Evolutionary conservation across 2,113 vertebrate species (phyloP), one percentile per base, ranked within the genome.

Genomic region (Ceyx melanurus): DNA sequence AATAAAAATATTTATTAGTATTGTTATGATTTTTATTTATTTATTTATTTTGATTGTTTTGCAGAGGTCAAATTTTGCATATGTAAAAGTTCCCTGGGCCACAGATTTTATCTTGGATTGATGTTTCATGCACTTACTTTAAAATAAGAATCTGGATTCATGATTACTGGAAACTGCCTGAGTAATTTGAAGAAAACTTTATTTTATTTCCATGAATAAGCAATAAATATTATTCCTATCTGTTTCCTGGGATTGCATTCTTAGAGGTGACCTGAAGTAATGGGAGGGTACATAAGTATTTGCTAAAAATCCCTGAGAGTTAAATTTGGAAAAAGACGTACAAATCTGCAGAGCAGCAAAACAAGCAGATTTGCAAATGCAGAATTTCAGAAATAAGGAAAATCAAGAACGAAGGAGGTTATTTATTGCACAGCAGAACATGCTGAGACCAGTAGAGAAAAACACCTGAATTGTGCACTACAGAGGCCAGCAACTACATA

Each of bases 321-420:
- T 93, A 84, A 75, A 78, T 80, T 82, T 89, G 48, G 71, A 74
- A 89, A 89, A 91, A 89, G 1, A 2, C 2, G 3, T 58, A 62
- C 18, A 75, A 87, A 85, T 75, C 67, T 94, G 71, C 42, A 95
- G 94, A 91, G 33, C 15, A 86, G 50, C 53, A 92, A 71, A 90
- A 82, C 25, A 89, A 67, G 14, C 5, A 78, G 80, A 94, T 84
- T 5, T 65, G 26, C 37, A 89, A 90, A 89, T 29, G 19, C 26
- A 48, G 15, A 75, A 28, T 86, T 87, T 90, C 50, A 81, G 53
- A 68, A 74, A 80, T 48, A 2, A 64, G 21, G 42, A 62, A 60
- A 86, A 72, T 37, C 0, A 13, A 66, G 85, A 86, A 74, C 43
- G 17, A 58, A 56, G 54, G 14, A 82, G 10, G 28, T 51, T 80